A percentile compares a stretch with the other conserved stretches of the same genome.
phyloP scores from a whole-genome alignment of 2,888 invertebrate genomes.

The Drosophila prolongata region DNA sequence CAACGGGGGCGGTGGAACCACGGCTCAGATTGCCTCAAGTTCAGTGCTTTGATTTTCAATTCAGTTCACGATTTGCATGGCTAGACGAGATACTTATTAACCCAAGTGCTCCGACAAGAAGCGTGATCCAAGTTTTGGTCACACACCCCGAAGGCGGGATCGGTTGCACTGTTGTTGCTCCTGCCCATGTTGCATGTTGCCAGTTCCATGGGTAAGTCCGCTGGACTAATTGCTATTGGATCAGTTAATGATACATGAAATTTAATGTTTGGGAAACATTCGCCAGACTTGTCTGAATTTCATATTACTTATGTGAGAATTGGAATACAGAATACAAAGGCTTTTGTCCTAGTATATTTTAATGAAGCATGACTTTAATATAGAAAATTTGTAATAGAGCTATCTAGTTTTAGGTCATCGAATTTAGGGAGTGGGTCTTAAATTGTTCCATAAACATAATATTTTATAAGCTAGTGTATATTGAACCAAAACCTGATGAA shows the following conservation, averaged over 20 bases:
- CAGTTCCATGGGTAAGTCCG: conserved; percentile 23
- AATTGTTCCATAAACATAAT: too few species aligned
- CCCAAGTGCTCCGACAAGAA: conserved; percentile 51
- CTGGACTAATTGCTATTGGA: conserved; percentile 28
- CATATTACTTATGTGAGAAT: not conserved
- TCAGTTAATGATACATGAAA: conserved; percentile 16
- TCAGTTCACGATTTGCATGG: conserved; percentile 53
- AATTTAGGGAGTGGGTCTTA: too few species aligned
- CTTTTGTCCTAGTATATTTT: too few species aligned
- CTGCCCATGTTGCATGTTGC: conserved; percentile 36
- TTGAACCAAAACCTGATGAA: not conserved
- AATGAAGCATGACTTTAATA: too few species aligned
- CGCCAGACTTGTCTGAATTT: not conserved
- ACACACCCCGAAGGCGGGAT: conserved; percentile 47
- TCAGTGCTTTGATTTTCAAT: conserved; percentile 48
- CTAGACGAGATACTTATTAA: conserved; percentile 54
- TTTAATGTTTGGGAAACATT: conserved; percentile 12
- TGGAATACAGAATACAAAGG: too few species aligned
- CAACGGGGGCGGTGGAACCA: not conserved
- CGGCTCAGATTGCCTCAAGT: conserved; percentile 45
- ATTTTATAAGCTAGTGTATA: too few species aligned
- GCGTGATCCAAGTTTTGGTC: conserved; percentile 52
- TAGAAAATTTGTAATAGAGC: too few species aligned
- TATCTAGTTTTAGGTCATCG: too few species aligned
- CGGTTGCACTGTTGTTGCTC: conserved; percentile 26